A percentile compares a stretch with the other conserved stretches of the same genome.
Evolutionary conservation across 2,888 invertebrate genomes (phyloP).

Genomic region (Drosophila subsilvestris): DNA sequence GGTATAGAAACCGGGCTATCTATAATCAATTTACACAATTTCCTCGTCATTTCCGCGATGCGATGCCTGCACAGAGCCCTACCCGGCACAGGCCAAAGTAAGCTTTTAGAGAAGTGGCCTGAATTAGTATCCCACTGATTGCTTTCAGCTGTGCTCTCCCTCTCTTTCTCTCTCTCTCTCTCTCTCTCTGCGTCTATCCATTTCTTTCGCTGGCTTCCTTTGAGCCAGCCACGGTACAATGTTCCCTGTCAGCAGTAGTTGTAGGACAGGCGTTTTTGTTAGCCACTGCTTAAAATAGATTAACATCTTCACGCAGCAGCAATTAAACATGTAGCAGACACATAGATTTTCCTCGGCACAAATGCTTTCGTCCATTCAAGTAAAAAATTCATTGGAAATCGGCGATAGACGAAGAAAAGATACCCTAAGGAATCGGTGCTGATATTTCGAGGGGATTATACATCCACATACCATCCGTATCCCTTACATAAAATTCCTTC

Average conservation of each 20-base stretch:
- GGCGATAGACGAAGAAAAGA: not conserved
- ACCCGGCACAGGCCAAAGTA: constrained; percentile 1
- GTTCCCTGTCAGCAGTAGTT: constrained; percentile 44
- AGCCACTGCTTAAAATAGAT: constrained; percentile 54
- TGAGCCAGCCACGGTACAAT: constrained; percentile 40
- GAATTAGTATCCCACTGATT: constrained; percentile 47
- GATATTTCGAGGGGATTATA: not conserved
- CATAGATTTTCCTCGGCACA: constrained; percentile 39
- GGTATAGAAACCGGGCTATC: constrained; percentile 54
- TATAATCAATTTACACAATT: constrained; percentile 76
- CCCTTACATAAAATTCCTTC: not conserved
- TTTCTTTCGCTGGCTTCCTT: constrained; percentile 34
- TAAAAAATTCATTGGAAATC: constrained; percentile 18
- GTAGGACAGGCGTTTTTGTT: constrained; percentile 39
- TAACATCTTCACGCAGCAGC: constrained; percentile 62
- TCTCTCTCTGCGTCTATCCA: not conserved
- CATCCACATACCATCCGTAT: no score
- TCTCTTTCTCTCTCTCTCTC: not conserved
- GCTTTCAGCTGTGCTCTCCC: constrained; percentile 42
- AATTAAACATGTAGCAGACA: constrained; percentile 57
- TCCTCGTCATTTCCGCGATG: constrained; percentile 65
- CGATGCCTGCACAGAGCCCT: constrained; percentile 15
- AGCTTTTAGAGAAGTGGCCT: constrained; percentile 41
- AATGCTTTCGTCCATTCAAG: constrained; percentile 17
- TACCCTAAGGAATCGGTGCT: not conserved